Evolutionary conservation across 2,113 vertebrate species (phyloP).

Genomic region (Eclectus roratus): DNA sequence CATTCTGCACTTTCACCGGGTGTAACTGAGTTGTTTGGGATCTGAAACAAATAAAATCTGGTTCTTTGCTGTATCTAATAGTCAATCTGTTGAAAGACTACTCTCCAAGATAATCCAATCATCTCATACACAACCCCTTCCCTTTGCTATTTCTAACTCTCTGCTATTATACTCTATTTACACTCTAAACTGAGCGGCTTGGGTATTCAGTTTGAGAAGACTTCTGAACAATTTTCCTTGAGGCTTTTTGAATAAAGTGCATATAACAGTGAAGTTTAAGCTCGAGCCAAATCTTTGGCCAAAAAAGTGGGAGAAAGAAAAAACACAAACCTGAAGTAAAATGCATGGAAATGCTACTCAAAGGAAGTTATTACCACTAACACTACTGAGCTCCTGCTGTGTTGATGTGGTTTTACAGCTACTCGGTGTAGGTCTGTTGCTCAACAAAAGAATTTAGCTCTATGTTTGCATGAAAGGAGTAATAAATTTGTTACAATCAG

Average conservation of each 20-base stretch:
- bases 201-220: background rate
- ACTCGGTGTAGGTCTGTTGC: conserved; percentile 12
- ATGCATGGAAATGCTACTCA: background rate
- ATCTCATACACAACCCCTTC: background rate
- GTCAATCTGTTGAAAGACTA: background rate
- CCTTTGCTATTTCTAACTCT: background rate
- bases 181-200: background rate
- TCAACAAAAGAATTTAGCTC: conserved; percentile 47
- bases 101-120: background rate
- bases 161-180: background rate
- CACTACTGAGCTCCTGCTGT: background rate
- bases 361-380: background rate
- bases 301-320: background rate
- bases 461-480: conserved; percentile 29
- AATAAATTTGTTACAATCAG: conserved; percentile 47
- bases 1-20: background rate
- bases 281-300: background rate
- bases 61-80: background rate
- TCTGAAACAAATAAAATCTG: background rate
- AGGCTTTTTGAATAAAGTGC: background rate
- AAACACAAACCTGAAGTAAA: background rate
- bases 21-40: background rate
- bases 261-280: background rate
- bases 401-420: background rate
- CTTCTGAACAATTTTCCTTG: background rate